phyloP scores from a whole-genome alignment of 2,113 vertebrate genomes.

The Rhea pennata region DNA sequence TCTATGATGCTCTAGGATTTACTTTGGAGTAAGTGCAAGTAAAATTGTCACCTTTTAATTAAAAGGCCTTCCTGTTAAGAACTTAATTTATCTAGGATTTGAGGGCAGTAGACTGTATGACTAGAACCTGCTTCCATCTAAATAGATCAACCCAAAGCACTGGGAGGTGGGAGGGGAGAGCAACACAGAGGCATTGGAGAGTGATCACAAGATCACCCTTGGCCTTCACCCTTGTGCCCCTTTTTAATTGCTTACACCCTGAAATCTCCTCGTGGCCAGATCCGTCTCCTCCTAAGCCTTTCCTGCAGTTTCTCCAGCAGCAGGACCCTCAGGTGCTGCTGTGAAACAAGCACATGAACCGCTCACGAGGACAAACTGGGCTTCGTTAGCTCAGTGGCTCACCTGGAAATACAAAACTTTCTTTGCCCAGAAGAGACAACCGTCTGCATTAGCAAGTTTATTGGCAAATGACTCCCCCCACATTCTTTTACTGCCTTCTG shows the following conservation, averaged over 20 bases:
- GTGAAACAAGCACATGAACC: not conserved
- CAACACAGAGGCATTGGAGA: not conserved
- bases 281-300: not conserved
- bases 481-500: not conserved
- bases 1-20: not conserved
- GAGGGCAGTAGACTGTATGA: not conserved
- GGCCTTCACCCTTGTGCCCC: not conserved
- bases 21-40: not conserved
- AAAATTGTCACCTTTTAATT: slow-evolving; percentile 41
- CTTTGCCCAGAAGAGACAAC: not conserved
- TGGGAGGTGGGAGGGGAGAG: not conserved
- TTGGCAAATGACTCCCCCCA: not conserved
- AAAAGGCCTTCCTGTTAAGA: slow-evolving; percentile 1
- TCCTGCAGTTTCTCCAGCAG: not conserved
- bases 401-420: not conserved
- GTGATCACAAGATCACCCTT: not conserved
- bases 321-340: accelerated
- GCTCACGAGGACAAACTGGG: not conserved
- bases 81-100: slow-evolving; percentile 2
- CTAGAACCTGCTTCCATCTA: not conserved
- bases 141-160: not conserved
- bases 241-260: not conserved
- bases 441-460: not conserved
- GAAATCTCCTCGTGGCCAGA: not conserved
- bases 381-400: not conserved